Evolutionary conservation across 2,113 vertebrate genomes (phyloP), one percentile per base, ranked within the genome.

Genomic region (Mola mola): DNA sequence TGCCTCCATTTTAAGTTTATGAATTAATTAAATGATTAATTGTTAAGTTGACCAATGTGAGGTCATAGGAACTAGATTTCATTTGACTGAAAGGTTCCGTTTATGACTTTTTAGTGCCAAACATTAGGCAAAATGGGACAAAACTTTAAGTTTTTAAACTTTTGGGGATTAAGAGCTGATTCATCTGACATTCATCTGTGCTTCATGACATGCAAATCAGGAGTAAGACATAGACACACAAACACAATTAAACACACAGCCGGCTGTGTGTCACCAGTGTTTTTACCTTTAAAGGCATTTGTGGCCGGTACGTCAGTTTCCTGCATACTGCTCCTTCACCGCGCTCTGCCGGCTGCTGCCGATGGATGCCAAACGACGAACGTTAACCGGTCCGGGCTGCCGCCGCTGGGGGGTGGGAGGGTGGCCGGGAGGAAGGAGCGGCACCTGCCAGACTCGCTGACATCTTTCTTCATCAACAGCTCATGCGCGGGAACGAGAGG

Each of bases 261-360:
- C 17, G 19, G 0, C 19, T 24, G 19, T 8, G 33, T 20, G 28
- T 29, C 9, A 7, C 6, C 8, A 46, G 3, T 6, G 16, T 29
- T 19, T 80, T 91, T 94, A 98, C 96, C 96, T 96, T 95, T 96
- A 90, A 97, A 96, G 93, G 95, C 93, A 88, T 96, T 94, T 89
- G 95, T 97, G 90, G 94, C 95, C 86, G 95, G 95, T 90, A 94
- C 92, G 90, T 94, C 96, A 93, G 94, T 94, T 94, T 96, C 95
- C 96, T 94, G 96, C 96, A 98, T 98, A 92, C 95, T 98, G 95
- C 91, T 94, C 87, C 93, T 75, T 78, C 92, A n/a, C 93, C 88
- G 87, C 44, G 72, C 90, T 89, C 88, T 89, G 72, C 73, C 79
- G 72, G 69, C 82, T 92, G 91, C 88, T 81, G 78, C 82, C 48